A percentile compares a stretch with the other conserved stretches of the same genome.
phyloP scores from a whole-genome alignment of 2,888 invertebrate genomes.

The Pilophorus perplexus region DNA sequence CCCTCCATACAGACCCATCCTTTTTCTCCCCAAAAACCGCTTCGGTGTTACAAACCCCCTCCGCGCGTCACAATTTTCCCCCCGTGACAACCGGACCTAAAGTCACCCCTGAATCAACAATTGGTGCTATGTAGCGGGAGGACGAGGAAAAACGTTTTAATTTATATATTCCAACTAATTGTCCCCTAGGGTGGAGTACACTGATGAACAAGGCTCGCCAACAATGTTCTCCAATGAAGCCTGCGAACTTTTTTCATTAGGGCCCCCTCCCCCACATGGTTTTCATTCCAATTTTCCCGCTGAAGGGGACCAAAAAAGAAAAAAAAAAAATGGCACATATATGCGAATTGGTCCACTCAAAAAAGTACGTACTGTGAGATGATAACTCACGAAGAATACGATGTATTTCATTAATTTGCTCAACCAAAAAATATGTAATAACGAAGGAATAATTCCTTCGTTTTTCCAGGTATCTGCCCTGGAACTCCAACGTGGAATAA shows the following conservation, averaged over 20 bases:
- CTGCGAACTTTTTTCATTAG: conserved; percentile 13
- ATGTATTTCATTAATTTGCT: too few species aligned
- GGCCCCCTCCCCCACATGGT: not conserved
- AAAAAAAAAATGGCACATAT: not conserved
- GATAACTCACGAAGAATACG: too few species aligned
- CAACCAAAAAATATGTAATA: too few species aligned
- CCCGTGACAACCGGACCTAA: conserved; percentile 4
- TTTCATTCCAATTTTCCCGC: conserved; percentile 19
- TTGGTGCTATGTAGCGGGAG: conserved; percentile 27
- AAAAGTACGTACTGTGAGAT: too few species aligned
- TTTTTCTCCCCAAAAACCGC: not conserved
- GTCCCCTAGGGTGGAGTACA: conserved; percentile 23
- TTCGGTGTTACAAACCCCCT: not conserved
- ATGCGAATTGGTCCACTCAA: conserved; percentile 11
- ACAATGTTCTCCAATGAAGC: not conserved
- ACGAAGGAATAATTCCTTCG: too few species aligned
- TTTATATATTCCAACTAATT: conserved; percentile 39
- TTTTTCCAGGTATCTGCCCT: too few species aligned
- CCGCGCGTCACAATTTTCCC: conserved; percentile 17
- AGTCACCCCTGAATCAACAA: conserved; percentile 35
- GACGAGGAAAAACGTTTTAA: conserved; percentile 24
- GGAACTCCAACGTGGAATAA: too few species aligned
- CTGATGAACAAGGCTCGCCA: conserved; percentile 20
- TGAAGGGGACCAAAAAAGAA: not conserved
- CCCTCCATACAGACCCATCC: conserved; percentile 5